Percentiles rank a stretch among this genome's conserved stretches.
phyloP scores from a whole-genome alignment of 2,888 invertebrate genomes.

The Oscheius sp. region DNA sequence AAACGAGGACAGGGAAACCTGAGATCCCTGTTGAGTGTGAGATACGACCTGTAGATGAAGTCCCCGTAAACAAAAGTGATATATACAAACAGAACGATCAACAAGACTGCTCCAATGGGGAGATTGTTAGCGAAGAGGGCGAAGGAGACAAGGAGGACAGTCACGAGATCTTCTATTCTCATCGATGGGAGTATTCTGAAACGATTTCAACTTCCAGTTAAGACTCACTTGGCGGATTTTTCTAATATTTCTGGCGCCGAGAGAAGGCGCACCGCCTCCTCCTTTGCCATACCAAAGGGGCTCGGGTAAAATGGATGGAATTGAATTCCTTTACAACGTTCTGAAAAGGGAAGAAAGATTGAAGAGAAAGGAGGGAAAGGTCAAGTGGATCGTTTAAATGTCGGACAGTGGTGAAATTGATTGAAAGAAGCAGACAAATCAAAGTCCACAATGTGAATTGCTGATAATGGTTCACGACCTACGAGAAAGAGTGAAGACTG shows the following conservation, averaged over 20 bases:
- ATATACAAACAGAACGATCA: conserved; percentile 35
- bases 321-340: neutral
- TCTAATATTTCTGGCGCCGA: conserved; percentile 25
- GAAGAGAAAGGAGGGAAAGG: conserved; percentile 1
- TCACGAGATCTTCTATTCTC: conserved; percentile 45
- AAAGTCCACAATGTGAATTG: neutral
- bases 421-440: neutral
- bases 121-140: conserved; percentile 37
- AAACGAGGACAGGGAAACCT: conserved; percentile 38
- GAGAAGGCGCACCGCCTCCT: conserved; percentile 24
- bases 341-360: neutral
- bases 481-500: no score
- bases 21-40: conserved; percentile 66
- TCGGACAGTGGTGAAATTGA: conserved; percentile 12
- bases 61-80: conserved; percentile 61
- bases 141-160: conserved; percentile 37
- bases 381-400: conserved; percentile 14
- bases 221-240: conserved; percentile 18
- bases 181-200: conserved; percentile 45
- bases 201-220: neutral
- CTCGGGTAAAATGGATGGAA: neutral
- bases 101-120: conserved; percentile 38
- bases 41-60: conserved; percentile 67
- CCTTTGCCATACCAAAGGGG: conserved; percentile 18
- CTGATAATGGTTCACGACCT: conserved; percentile 4